Conservation (phyloP, 2,888 invertebrate genomes). For the Rosalia funebris region DNA sequence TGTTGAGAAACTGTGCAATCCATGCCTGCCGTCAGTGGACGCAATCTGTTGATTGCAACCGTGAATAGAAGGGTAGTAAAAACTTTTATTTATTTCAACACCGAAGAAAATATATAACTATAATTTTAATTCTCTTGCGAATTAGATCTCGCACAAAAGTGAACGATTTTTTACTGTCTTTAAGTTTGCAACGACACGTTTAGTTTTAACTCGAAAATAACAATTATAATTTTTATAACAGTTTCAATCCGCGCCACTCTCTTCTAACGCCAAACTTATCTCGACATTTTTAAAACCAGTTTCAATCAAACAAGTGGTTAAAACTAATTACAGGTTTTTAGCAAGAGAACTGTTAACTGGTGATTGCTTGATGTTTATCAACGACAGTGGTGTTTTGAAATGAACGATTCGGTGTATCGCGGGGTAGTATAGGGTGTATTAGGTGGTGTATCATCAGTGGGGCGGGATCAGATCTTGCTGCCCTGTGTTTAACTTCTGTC, state of each 20-base stretch:
- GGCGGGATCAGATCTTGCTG: constrained; percentile 64
- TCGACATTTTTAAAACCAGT: too few species aligned
- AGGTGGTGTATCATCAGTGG: constrained; percentile 54
- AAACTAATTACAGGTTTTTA: constrained; percentile 1
- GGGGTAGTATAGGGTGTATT: constrained; percentile 32
- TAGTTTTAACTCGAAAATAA: too few species aligned
- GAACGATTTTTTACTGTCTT: too few species aligned
- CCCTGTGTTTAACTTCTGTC: constrained; percentile 63
- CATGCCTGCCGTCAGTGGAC: constrained; percentile 43
- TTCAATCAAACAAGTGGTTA: constrained; percentile 19
- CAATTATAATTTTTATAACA: too few species aligned
- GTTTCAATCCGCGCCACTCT: too few species aligned
- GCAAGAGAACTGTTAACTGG: not conserved
- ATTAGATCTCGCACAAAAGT: too few species aligned
- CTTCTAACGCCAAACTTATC: too few species aligned
- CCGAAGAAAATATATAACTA: too few species aligned
- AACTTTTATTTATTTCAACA: not conserved
- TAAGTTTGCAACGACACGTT: too few species aligned
- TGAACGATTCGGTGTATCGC: constrained; percentile 49
- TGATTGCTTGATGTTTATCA: constrained; percentile 47
- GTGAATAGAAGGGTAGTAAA: not conserved
- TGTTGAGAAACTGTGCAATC: constrained; percentile 55
- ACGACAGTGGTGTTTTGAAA: constrained; percentile 51
- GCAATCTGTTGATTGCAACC: not conserved
- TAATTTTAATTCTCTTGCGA: too few species aligned